Percentiles rank a stretch among this genome's conserved stretches.
Conservation (phyloP, 2,797 vertebrate genomes). For the Odontamblyopus rebecca region DNA sequence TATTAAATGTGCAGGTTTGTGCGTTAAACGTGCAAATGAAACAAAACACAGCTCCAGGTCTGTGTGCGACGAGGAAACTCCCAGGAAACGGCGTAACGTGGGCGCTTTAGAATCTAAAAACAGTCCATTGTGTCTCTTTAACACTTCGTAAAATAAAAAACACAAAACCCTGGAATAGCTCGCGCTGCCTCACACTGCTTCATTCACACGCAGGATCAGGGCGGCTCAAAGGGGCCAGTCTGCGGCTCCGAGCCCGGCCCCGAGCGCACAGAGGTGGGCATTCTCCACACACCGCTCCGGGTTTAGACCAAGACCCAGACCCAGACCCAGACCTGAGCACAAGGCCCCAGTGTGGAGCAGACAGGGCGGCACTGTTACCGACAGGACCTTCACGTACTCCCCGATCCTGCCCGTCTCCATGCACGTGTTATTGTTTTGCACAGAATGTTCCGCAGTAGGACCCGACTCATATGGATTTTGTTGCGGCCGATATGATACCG, state of each 20-base stretch:
- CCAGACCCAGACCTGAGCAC: constrained; percentile 39
- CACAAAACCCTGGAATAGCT: neutral
- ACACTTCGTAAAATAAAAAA: neutral
- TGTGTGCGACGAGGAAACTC: too few relatives aligned
- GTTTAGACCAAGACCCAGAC: neutral
- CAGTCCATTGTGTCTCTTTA: neutral
- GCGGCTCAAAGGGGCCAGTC: neutral
- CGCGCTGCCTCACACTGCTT: neutral
- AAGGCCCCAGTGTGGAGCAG: constrained; percentile 66
- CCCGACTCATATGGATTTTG: too few relatives aligned
- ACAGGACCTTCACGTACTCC: neutral
- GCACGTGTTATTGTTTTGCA: too few relatives aligned
- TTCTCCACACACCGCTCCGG: neutral
- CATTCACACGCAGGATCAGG: neutral
- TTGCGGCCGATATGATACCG: too few relatives aligned
- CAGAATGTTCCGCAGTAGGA: too few relatives aligned
- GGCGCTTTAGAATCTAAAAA: neutral
- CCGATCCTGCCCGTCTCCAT: neutral
- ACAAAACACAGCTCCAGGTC: too few relatives aligned
- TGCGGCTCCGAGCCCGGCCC: constrained; percentile 4
- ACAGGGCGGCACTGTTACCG: neutral
- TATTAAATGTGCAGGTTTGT: too few relatives aligned
- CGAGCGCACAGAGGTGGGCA: constrained; percentile 8
- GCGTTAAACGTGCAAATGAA: too few relatives aligned
- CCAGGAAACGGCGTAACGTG: too few relatives aligned